These are phyloP conservation scores for Metridium senile DNA, from an alignment of 92 coral and sea anemone species.

Conservation along the genomic window DNA sequence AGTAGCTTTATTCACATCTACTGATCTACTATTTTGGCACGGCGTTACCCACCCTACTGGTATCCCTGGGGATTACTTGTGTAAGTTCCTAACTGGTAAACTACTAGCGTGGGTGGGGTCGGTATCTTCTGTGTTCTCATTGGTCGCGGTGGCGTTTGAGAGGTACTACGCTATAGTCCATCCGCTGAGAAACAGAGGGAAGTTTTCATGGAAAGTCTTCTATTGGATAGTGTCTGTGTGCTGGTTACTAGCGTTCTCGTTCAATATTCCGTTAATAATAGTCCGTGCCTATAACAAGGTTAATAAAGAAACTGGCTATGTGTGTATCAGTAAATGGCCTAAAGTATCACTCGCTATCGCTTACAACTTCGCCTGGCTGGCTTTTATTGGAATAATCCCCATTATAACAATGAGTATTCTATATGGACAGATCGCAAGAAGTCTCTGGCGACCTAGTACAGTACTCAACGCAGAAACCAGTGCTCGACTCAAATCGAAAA, in stretches of 20 bases:
- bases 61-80: conserved; percentile 43
- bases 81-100: conserved; percentile 52
- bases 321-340: conserved; percentile 61
- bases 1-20: conserved; percentile 52
- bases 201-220: conserved; percentile 17
- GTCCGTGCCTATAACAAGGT: conserved; percentile 43
- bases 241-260: conserved; percentile 47
- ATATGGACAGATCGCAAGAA: conserved; percentile 7
- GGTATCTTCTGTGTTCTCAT: conserved; percentile 52
- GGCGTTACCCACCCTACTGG: conserved; percentile 49
- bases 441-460: conserved; percentile 35
- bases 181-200: conserved; percentile 32
- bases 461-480: conserved; percentile 17
- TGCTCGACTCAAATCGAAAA: conserved; percentile 40
- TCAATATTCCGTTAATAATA: conserved; percentile 47
- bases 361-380: conserved; percentile 47
- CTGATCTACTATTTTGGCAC: conserved; percentile 50
- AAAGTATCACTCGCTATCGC: conserved; percentile 31
- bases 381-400: conserved; percentile 48
- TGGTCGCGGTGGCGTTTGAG: conserved; percentile 53
- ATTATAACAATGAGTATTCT: conserved; percentile 33
- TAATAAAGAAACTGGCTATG: conserved; percentile 42
- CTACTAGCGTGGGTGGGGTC: conserved; percentile 62
- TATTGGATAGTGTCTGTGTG: conserved; percentile 13
- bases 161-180: conserved; percentile 54